Evolutionary conservation across 2,797 vertebrate genomes (phyloP).

Genomic region (Pelochelys cantorii): DNA sequence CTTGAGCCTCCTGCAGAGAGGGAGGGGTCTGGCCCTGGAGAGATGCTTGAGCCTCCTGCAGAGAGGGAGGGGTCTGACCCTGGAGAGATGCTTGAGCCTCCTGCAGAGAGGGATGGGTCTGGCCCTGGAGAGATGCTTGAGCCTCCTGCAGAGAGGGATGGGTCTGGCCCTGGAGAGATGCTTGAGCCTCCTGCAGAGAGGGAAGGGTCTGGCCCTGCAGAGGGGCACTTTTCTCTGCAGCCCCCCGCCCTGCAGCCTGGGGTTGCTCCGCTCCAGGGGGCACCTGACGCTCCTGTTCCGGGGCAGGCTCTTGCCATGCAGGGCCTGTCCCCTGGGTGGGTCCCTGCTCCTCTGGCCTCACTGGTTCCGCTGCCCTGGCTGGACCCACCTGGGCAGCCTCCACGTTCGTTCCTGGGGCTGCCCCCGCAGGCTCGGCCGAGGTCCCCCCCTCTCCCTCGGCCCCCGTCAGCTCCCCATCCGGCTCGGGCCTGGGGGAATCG

Average conservation of each 20-base stretch:
- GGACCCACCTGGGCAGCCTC: background rate
- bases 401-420: background rate
- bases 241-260: background rate
- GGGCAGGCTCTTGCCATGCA: background rate
- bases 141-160: background rate
- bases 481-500: background rate
- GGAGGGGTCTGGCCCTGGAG: background rate
- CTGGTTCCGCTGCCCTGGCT: background rate
- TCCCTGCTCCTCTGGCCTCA: background rate
- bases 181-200: background rate
- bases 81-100: background rate
- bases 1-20: too few relatives aligned
- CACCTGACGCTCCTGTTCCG: background rate
- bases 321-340: background rate
- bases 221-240: background rate
- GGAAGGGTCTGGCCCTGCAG: background rate
- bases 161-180: background rate
- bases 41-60: background rate
- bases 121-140: background rate
- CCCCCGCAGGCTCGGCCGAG: background rate
- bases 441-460: constrained; percentile 42
- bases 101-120: background rate
- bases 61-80: background rate
- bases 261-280: background rate
- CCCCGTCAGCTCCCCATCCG: background rate